Evolutionary conservation across 1,140 invertebrate genomes (phyloP).

Genomic region (Drosophila takahashii): DNA sequence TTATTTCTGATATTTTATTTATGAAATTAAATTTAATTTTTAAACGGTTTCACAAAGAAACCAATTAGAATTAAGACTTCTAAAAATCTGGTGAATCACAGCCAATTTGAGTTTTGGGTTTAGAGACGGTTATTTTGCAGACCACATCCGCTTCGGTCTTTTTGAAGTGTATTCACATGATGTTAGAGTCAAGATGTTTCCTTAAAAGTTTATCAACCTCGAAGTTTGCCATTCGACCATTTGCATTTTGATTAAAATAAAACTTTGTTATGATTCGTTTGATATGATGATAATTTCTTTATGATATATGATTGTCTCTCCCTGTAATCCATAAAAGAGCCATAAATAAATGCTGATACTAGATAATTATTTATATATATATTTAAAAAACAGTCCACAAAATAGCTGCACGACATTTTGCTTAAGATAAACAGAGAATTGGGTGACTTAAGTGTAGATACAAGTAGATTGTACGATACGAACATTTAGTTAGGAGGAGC

Average conservation of each 20-base stretch:
- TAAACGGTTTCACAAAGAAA: too few species aligned
- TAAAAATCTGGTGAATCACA: too few species aligned
- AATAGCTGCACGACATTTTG: conserved; percentile 31
- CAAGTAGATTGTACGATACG: conserved; percentile 63
- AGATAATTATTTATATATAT: conserved; percentile 45
- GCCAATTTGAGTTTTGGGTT: not conserved
- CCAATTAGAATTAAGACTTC: too few species aligned
- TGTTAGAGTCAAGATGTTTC: not conserved
- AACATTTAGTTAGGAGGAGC: conserved; percentile 41
- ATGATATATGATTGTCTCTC: too few species aligned
- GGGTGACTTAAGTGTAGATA: conserved; percentile 61
- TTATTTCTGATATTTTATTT: too few species aligned
- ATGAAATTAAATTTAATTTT: too few species aligned
- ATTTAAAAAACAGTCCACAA: conserved; percentile 38
- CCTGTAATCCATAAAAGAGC: not conserved
- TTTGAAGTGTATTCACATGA: not conserved
- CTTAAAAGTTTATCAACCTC: not conserved
- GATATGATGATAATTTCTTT: too few species aligned
- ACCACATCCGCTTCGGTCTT: too few species aligned
- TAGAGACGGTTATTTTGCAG: not conserved
- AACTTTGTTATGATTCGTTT: too few species aligned
- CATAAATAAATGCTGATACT: conserved; percentile 43
- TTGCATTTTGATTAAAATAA: too few species aligned
- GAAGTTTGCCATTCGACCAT: conserved; percentile 1
- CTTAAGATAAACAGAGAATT: conserved; percentile 60